Base-by-base conservation (phyloP, 1,140 invertebrate genomes). In the Anadara kagoshimensis region DNA sequence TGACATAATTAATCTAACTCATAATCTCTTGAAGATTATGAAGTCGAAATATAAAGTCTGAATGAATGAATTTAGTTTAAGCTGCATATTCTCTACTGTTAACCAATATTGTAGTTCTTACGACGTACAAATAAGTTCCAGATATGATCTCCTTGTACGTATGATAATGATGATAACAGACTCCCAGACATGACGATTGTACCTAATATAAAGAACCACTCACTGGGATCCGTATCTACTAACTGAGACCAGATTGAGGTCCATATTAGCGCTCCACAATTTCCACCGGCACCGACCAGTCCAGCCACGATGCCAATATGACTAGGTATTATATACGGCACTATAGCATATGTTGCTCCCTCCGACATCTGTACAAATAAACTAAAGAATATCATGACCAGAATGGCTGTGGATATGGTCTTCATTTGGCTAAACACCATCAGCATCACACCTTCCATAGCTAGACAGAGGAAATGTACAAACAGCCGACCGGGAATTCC, bases 321-420 rank as follows among this genome's bases (percentile, higher is more conserved):
- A 7, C 29, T 59, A 36, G 26, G 57, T 2, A 18, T 1, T 4
- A 59, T 12, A n/a, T 59, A 59, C 5, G 57, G 57, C 18, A 41
- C 29, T 41, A 59, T 36, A 36, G 57, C 24, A 41, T 14, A 59
- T 1, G 57, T 59, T 4, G 57, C 43, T 11, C 61, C 61, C 26
- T 63, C 61, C 2, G 61, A 47, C 43, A 63, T 63, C 26, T 63
- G 61, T 2, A 63, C 61, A 63, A 63, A 63, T 20, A 24, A 45
- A 18, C 61, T 63, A 63, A 63, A 63, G 2, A 47, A 1, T 10
- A 63, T 29, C 61, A 63, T 47, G 2, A 24, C 44, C 44, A 3
- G 41, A 1, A 63, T 47, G 5, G 61, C 61, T 12, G 61, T 12
- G 16, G 61, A 44, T 14, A 63, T 63, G 4, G 61, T 47, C n/a